Percentiles rank a stretch among this genome's conserved stretches.
Evolutionary conservation across 92 coral and sea anemone species (phyloP).

Genomic region (Siderastrea siderea): DNA sequence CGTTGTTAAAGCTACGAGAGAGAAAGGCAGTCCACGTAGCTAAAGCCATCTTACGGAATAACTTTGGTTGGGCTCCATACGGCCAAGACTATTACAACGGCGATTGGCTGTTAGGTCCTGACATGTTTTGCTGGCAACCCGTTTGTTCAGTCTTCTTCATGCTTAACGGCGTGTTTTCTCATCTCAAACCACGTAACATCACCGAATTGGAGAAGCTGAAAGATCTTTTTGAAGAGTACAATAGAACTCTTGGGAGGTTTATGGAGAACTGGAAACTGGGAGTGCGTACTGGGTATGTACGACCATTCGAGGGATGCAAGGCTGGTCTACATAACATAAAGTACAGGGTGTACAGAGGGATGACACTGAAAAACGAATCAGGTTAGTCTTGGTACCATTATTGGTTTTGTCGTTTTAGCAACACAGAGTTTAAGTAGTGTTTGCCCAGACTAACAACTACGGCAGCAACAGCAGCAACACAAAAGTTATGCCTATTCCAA

Average conservation of each 20-base stretch:
- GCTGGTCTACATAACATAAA: conserved; percentile 66
- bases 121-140: conserved; percentile 74
- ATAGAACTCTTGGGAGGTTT: conserved; percentile 62
- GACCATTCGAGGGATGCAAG: conserved; percentile 55
- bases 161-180: neutral
- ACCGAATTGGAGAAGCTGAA: conserved; percentile 52
- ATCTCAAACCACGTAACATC: conserved; percentile 55
- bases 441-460: no score
- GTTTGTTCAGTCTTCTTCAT: conserved; percentile 50
- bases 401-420: neutral
- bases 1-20: conserved; percentile 62
- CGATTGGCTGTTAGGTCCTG: conserved; percentile 86
- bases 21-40: conserved; percentile 70
- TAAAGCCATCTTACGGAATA: conserved; percentile 58
- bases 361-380: conserved; percentile 14
- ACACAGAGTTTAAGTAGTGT: no score
- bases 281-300: conserved; percentile 72
- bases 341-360: conserved; percentile 24
- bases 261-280: conserved; percentile 76
- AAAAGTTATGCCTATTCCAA: no score
- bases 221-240: conserved; percentile 39
- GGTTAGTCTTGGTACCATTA: conserved; percentile 16
- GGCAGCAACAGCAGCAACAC: no score
- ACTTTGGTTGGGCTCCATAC: conserved; percentile 72
- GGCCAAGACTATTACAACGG: conserved; percentile 81